Conservation (phyloP, 1,140 invertebrate species). For the Scaptomyza montana region DNA sequence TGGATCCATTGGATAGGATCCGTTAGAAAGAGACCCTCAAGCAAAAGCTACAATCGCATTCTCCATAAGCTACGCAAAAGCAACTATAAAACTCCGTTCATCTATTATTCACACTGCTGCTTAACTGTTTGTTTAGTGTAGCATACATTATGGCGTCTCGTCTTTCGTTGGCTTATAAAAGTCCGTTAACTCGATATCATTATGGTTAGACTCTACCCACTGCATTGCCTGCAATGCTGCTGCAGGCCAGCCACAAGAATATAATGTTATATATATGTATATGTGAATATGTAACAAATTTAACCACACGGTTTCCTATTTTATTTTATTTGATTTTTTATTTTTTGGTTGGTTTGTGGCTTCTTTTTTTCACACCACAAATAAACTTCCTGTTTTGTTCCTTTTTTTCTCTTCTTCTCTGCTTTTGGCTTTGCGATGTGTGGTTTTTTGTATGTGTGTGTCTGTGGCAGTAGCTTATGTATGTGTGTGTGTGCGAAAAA, state of each 20-base stretch:
- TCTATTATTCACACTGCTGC: conserved; percentile 7
- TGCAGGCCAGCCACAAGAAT: not conserved
- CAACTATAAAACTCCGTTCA: too few relatives aligned
- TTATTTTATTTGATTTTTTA: not conserved
- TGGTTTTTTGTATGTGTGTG: conserved; percentile 28
- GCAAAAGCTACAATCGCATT: too few relatives aligned
- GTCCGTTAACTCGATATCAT: conserved; percentile 28
- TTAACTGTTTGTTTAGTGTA: conserved; percentile 13
- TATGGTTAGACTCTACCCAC: conserved; percentile 6
- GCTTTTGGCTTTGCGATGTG: not conserved
- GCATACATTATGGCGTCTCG: conserved; percentile 5
- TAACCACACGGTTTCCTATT: conserved; percentile 12
- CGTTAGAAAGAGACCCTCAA: too few relatives aligned
- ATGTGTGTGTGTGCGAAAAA: conserved; percentile 72
- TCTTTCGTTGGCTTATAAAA: conserved; percentile 8
- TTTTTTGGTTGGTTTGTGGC: conserved; percentile 12
- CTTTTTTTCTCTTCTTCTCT: conserved; percentile 5
- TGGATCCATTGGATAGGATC: too few relatives aligned
- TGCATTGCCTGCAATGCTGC: not conserved
- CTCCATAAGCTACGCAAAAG: too few relatives aligned
- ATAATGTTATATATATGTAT: conserved; percentile 5
- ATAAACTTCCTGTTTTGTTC: conserved; percentile 76
- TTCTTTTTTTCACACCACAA: conserved; percentile 36
- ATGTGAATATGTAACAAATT: conserved; percentile 15
- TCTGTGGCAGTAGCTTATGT: too few relatives aligned